A percentile compares a stretch with the other conserved stretches of the same genome.
Evolutionary conservation across 2,797 vertebrate species (phyloP).

Genomic region (Phrynocephalus forsythii): DNA sequence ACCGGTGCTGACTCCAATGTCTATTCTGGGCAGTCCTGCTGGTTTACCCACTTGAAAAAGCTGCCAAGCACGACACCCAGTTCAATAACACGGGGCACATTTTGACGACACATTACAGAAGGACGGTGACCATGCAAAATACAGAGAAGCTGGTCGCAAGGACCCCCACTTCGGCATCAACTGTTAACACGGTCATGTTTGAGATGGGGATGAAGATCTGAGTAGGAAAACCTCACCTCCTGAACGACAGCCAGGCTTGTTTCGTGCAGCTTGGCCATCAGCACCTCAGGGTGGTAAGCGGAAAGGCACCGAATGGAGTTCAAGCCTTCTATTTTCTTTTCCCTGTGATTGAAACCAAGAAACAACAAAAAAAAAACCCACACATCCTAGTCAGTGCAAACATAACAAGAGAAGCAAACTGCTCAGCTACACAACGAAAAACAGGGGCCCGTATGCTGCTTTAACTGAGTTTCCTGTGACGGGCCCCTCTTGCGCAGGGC

Average conservation of each 20-base stretch:
- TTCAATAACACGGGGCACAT: background rate
- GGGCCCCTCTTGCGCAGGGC: background rate
- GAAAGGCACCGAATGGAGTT: conserved; percentile 86
- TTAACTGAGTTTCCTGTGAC: too few relatives aligned
- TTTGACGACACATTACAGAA: too few relatives aligned
- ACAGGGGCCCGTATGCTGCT: too few relatives aligned
- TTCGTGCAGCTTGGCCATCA: conserved; percentile 87
- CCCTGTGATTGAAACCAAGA: conserved; percentile 77
- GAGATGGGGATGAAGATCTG: background rate
- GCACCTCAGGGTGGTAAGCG: conserved; percentile 84
- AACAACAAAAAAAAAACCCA: background rate
- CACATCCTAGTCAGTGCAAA: background rate
- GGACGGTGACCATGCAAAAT: too few relatives aligned
- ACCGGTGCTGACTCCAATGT: too few relatives aligned
- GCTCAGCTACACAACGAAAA: rapidly evolving
- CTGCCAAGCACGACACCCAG: background rate
- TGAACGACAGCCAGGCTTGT: conserved; percentile 87
- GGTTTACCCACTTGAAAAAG: background rate
- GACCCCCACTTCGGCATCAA: too few relatives aligned
- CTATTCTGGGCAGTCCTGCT: background rate
- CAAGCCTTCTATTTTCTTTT: conserved; percentile 95
- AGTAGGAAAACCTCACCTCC: conserved; percentile 82
- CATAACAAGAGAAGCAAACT: background rate
- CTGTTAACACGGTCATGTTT: background rate
- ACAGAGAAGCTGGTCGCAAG: background rate